Conservation (phyloP, 2,113 vertebrate species). For the Deroptyus accipitrinus region DNA sequence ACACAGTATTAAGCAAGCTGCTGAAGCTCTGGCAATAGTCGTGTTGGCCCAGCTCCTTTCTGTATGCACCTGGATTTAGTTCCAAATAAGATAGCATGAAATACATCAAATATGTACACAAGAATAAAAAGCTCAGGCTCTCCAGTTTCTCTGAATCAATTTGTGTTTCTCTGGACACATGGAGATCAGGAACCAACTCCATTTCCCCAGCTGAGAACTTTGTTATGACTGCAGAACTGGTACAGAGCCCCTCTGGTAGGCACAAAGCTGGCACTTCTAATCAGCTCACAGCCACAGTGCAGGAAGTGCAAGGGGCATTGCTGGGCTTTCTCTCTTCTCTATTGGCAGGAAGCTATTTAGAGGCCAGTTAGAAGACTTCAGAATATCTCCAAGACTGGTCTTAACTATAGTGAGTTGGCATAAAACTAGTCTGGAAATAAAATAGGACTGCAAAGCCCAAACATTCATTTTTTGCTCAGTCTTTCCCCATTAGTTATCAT, state of each 20-base stretch:
- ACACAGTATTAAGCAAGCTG: not conserved
- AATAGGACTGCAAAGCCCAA: not conserved
- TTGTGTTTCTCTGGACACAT: not conserved
- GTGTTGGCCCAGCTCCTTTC: not conserved
- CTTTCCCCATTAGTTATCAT: not conserved
- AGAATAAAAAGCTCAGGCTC: not conserved
- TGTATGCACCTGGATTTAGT: not conserved
- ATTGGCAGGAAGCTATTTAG: not conserved
- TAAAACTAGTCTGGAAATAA: not conserved
- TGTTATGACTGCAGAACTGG: not conserved
- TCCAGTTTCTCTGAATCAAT: not conserved
- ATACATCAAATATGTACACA: not conserved
- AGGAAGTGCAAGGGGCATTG: not conserved
- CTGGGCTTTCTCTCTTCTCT: not conserved
- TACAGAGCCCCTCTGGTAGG: not conserved
- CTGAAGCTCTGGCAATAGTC: not conserved
- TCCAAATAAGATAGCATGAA: not conserved
- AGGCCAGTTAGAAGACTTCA: not conserved
- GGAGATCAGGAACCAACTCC: not conserved
- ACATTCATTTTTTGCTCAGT: not conserved
- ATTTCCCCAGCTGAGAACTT: not conserved
- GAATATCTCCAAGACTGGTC: not conserved
- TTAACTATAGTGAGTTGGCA: not conserved
- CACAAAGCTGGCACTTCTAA: not conserved
- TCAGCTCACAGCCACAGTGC: not conserved